These are phyloP conservation scores for Craseonycteris thonglongyai DNA, from an alignment of 2,113 vertebrate genomes.

Conservation along the genomic window DNA sequence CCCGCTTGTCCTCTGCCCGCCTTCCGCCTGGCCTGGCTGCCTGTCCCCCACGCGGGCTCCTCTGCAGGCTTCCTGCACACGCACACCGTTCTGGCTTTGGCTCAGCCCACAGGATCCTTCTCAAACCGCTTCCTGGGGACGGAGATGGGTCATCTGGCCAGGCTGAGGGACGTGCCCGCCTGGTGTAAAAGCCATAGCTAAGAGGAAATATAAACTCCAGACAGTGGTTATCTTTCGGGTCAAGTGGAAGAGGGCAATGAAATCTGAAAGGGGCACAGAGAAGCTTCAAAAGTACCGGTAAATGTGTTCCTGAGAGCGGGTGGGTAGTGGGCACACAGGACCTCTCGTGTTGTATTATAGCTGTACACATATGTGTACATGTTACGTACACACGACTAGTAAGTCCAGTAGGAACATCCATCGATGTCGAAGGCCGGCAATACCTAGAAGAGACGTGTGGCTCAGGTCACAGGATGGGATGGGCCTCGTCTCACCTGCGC, in stretches of 20 bases:
- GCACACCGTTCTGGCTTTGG: not conserved
- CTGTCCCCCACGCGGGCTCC: too few species aligned
- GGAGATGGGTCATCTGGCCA: fast-evolving
- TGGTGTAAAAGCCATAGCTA: fast-evolving
- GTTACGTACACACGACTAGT: too few species aligned
- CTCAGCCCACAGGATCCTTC: not conserved
- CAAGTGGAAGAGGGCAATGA: not conserved
- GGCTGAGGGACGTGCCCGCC: not conserved
- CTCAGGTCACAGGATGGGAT: not conserved
- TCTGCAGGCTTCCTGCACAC: not conserved
- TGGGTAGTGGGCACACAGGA: too few species aligned
- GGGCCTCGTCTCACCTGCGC: not conserved
- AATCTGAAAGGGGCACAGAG: not conserved
- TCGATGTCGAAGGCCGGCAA: not conserved
- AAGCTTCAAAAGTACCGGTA: not conserved
- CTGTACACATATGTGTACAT: fast-evolving
- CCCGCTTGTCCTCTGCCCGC: not conserved
- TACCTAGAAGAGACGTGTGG: too few species aligned
- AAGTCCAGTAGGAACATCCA: not conserved
- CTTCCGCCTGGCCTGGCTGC: fast-evolving
- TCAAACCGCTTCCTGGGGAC: not conserved
- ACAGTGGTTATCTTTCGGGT: not conserved
- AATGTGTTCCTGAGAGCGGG: not conserved
- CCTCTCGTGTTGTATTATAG: not conserved
- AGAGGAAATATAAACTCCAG: not conserved